Evolutionary conservation across 2,797 vertebrate species (phyloP), one percentile per base, ranked within the genome.

Genomic region (Cuniculus paca): DNA sequence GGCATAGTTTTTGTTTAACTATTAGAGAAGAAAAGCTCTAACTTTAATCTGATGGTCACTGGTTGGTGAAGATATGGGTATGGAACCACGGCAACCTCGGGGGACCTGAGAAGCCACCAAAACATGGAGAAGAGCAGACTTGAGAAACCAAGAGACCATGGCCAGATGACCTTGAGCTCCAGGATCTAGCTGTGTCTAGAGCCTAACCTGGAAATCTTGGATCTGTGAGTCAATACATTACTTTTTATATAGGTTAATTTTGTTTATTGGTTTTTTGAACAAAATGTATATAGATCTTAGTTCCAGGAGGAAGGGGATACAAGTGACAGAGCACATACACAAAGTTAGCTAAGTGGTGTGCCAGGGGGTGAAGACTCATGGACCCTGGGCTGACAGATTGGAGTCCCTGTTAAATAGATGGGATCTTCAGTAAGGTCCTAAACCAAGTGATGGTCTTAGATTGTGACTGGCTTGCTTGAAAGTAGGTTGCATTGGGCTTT

Each of bases 401-500:
- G 60, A 80, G 58, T 39, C 74, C 79, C 60, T 42, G 48, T 75
- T 50, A 75, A 48, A 17, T 8, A 88, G 52, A 63, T 88, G 52
- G 77, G 63, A 75, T 65, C 77, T 87, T 89, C 78, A 58, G 58
- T 50, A 85, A 85, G 90, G 42, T 56, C 61, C 48, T 36, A 14
- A 34, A 31, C 83, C 60, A 74, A 88, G 68, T 68, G 84, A 28
- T 54, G 26, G 56, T 20, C 81, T 87, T 58, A 19, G 60, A 34
- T 54, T 52, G 80, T 89, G 65, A 61, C 16, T 39, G 75, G 26
- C 65, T 85, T 56, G 10, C 54, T 81, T 61, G 63, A 31, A 86
- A 96, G 82, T 63, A 48, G 34, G 42, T 26, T 77, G 19, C 56
- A 70, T 63, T 36, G 52, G 63, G 50, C 78, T 97, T 88, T 86